Evolutionary conservation across 2,113 vertebrate species (phyloP).

Genomic region (Seriola dumerili): DNA sequence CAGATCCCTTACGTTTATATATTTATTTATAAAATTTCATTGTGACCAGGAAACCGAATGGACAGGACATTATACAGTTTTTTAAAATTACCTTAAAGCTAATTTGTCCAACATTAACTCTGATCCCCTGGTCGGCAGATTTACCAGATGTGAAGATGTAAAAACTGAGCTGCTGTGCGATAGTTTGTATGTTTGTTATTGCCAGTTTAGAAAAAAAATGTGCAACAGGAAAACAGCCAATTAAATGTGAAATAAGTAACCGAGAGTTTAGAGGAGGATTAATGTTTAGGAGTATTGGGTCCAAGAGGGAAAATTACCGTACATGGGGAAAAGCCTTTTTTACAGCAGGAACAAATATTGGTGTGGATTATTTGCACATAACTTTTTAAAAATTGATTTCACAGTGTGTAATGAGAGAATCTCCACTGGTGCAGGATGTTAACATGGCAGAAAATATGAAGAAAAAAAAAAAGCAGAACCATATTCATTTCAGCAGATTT

Average conservation of each 20-base stretch:
- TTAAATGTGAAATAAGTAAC: background rate
- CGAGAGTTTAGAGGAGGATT: background rate
- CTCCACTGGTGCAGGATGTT: background rate
- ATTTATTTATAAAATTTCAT: too few relatives aligned
- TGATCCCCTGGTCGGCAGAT: background rate
- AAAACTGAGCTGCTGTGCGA: too few relatives aligned
- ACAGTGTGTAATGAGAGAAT: constrained; percentile 16
- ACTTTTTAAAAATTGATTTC: constrained; percentile 29
- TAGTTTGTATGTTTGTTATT: background rate
- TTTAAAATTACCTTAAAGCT: too few relatives aligned
- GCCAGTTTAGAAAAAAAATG: too few relatives aligned
- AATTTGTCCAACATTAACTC: too few relatives aligned
- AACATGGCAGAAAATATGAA: background rate
- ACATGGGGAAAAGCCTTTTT: constrained; percentile 18
- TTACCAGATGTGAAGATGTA: background rate
- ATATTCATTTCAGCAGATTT: background rate
- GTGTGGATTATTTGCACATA: constrained; percentile 13
- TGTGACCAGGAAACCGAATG: too few relatives aligned
- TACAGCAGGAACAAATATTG: constrained; percentile 10
- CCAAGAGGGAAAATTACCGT: background rate
- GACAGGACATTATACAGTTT: too few relatives aligned
- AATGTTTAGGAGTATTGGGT: background rate
- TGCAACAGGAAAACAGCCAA: background rate
- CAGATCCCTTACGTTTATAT: too few relatives aligned
- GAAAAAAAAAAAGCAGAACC: background rate